A percentile compares a stretch with the other conserved stretches of the same genome.
phyloP scores from a whole-genome alignment of 2,888 invertebrate genomes.

The Drosophila mettleri region DNA sequence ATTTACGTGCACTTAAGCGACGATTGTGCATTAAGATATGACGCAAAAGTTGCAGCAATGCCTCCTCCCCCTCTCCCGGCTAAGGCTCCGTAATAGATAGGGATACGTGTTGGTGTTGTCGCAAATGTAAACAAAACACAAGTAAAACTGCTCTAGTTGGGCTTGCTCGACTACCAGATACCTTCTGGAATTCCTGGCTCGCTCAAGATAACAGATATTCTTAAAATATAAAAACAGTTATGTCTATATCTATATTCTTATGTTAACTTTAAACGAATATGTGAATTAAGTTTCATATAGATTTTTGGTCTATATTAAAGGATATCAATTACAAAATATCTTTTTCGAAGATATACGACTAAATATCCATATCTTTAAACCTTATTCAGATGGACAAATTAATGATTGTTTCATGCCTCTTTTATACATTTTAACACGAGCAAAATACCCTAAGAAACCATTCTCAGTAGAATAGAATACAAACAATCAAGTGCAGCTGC shows the following conservation, averaged over 20 bases:
- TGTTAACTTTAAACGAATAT: too few species aligned
- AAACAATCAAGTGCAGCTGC: not conserved
- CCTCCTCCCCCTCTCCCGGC: conserved; percentile 12
- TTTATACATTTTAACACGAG: not conserved
- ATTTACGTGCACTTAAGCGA: conserved; percentile 78
- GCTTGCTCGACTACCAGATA: not conserved
- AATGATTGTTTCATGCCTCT: too few species aligned
- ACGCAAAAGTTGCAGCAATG: conserved; percentile 53
- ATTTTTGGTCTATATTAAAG: too few species aligned
- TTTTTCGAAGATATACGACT: too few species aligned
- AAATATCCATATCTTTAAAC: too few species aligned
- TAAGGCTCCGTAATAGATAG: conserved; percentile 53
- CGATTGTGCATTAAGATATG: conserved; percentile 77
- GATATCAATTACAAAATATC: too few species aligned
- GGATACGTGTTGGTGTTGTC: conserved; percentile 51
- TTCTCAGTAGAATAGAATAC: not conserved
- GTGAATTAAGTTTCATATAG: too few species aligned
- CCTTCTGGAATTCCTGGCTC: too few species aligned
- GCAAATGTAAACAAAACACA: conserved; percentile 28
- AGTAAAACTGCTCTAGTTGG: not conserved
- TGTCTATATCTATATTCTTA: too few species aligned
- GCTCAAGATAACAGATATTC: too few species aligned
- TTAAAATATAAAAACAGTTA: too few species aligned
- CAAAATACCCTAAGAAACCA: not conserved
- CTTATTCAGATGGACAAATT: too few species aligned